phyloP scores from a whole-genome alignment of 2,888 invertebrate species.

The Heteropelma amictum region DNA sequence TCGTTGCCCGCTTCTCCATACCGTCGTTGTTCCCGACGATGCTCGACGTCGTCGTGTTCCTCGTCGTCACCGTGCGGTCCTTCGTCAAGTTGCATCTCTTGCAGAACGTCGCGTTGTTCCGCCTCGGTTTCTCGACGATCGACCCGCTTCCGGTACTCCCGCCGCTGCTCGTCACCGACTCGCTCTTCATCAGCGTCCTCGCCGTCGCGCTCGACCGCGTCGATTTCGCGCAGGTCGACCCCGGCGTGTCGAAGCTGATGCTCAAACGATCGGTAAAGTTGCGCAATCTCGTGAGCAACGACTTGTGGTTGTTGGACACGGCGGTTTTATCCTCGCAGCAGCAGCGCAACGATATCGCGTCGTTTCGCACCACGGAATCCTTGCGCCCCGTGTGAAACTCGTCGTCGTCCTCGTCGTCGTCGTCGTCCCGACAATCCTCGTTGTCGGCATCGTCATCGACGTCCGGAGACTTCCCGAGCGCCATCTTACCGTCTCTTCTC shows the following conservation, averaged over 20 bases:
- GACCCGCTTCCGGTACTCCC: conserved; percentile 22
- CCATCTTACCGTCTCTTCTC: conserved; percentile 67
- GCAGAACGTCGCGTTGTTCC: conserved; percentile 63
- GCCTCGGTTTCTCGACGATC: conserved; percentile 46
- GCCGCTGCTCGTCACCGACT: conserved; percentile 63
- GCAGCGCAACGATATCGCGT: conserved; percentile 59
- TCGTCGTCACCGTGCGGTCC: conserved; percentile 48
- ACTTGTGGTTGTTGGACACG: conserved; percentile 75
- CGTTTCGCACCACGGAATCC: conserved; percentile 46
- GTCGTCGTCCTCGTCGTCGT: conserved; percentile 43
- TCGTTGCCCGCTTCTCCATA: conserved; percentile 74
- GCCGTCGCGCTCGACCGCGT: conserved; percentile 60
- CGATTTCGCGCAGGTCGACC: conserved; percentile 62
- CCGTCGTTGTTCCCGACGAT: conserved; percentile 61
- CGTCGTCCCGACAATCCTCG: conserved; percentile 42
- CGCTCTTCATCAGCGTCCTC: conserved; percentile 69
- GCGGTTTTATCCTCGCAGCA: conserved; percentile 71
- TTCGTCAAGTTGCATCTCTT: conserved; percentile 71
- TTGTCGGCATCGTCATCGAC: conserved; percentile 40
- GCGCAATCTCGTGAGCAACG: conserved; percentile 79
- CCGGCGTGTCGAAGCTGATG: conserved; percentile 77
- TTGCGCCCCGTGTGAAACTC: conserved; percentile 21
- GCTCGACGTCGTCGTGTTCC: conserved; percentile 22
- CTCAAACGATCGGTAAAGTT: conserved; percentile 80
- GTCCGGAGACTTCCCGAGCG: conserved; percentile 32